Percentiles rank a stretch among this genome's conserved stretches.
These are phyloP conservation scores for Caerostris extrusa DNA, from an alignment of 1,140 invertebrate genomes.

Conservation along the genomic window DNA sequence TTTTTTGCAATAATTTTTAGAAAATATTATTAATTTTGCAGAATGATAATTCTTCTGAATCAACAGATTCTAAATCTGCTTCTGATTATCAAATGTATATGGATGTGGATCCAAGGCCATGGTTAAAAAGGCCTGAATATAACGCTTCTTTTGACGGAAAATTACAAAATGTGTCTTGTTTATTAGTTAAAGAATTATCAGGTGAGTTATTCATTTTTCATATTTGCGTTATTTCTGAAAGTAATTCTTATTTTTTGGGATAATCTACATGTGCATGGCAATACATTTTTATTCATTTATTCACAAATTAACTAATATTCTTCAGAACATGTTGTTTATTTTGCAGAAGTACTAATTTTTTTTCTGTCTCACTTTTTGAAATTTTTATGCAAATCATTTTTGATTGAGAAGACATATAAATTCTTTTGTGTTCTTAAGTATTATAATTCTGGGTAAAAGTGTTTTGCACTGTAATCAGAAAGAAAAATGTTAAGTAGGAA, in stretches of 20 bases:
- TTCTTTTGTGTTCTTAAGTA: no score
- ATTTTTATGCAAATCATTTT: no score
- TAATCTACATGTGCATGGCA: background rate
- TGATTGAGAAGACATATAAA: no score
- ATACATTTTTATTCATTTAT: background rate
- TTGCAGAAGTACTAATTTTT: no score
- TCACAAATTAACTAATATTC: background rate
- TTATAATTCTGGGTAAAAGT: no score
- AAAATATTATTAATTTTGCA: background rate
- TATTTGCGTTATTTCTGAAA: background rate
- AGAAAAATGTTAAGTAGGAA: no score
- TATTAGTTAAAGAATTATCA: background rate
- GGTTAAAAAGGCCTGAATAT: slow-evolving; percentile 32
- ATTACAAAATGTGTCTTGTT: background rate
- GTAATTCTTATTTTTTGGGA: background rate
- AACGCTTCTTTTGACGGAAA: background rate
- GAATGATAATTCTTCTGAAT: slow-evolving; percentile 28
- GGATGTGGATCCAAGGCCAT: slow-evolving; percentile 56
- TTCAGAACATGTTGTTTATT: background rate
- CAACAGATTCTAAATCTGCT: slow-evolving; percentile 62
- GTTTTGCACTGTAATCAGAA: no score
- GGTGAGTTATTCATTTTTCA: background rate
- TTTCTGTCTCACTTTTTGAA: no score
- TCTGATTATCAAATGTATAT: slow-evolving; percentile 65
- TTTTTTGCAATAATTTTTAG: no score